phyloP scores from a whole-genome alignment of 2,888 invertebrate species.

The Lepidocyrtoides sp. region DNA sequence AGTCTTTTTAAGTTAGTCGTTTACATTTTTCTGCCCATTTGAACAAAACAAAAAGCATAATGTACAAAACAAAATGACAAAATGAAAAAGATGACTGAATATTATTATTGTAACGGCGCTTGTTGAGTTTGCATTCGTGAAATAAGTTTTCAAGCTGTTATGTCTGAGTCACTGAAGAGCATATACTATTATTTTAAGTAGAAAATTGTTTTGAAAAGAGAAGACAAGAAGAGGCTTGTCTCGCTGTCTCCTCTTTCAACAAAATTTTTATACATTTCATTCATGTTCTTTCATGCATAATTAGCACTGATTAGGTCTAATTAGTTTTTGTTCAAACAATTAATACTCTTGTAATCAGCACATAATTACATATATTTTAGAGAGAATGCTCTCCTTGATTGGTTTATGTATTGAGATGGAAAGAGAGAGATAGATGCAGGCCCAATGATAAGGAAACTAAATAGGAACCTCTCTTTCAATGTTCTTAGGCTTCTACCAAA shows the following conservation, averaged over 20 bases:
- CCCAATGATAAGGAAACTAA: slow-evolving; percentile 41
- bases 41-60: slow-evolving; percentile 22
- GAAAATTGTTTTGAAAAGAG: slow-evolving; percentile 50
- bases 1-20: not conserved
- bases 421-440: slow-evolving; percentile 16
- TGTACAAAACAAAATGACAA: slow-evolving; percentile 46
- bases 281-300: slow-evolving; percentile 78
- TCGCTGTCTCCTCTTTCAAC: slow-evolving; percentile 51
- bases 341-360: slow-evolving; percentile 83
- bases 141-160: too few relatives aligned
- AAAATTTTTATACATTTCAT: slow-evolving; percentile 31
- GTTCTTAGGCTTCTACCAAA: not conserved
- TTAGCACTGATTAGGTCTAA: slow-evolving; percentile 82
- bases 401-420: slow-evolving; percentile 40
- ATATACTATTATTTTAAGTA: too few relatives aligned
- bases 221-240: slow-evolving; percentile 42
- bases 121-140: slow-evolving; percentile 11
- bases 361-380: slow-evolving; percentile 81
- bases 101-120: slow-evolving; percentile 33
- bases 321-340: slow-evolving; percentile 81
- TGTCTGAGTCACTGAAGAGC: too few relatives aligned
- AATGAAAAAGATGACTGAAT: slow-evolving; percentile 36
- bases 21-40: slow-evolving; percentile 41
- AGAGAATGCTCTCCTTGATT: slow-evolving; percentile 66
- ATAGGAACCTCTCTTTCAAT: not conserved